These are phyloP conservation scores for Salvelinus fontinalis DNA, from an alignment of 2,113 vertebrate species.

Conservation along the genomic window DNA sequence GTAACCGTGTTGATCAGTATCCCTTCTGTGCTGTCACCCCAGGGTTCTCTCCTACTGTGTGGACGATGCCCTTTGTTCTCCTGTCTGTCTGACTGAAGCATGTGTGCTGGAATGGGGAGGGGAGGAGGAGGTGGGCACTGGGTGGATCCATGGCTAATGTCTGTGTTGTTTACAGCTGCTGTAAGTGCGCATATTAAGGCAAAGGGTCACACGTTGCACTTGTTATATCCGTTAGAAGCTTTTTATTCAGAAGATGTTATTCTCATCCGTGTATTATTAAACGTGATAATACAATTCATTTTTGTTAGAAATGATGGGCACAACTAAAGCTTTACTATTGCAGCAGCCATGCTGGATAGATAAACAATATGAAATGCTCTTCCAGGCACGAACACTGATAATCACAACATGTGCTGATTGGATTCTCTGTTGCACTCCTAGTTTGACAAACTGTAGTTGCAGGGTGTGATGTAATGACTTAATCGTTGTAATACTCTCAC, in stretches of 20 bases:
- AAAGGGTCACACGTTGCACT: slow-evolving; percentile 25
- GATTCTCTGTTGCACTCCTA: neutral
- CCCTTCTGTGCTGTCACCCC: neutral
- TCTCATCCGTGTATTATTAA: neutral
- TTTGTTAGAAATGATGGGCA: neutral
- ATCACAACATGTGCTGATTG: too few relatives aligned
- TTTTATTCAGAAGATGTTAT: neutral
- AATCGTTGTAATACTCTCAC: neutral
- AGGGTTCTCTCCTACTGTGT: slow-evolving; percentile 20
- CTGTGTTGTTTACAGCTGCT: slow-evolving; percentile 26
- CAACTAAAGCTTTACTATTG: too few relatives aligned
- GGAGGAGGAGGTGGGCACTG: slow-evolving; percentile 5
- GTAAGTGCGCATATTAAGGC: slow-evolving; percentile 20
- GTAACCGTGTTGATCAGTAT: neutral
- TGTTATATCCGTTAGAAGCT: neutral
- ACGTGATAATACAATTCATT: neutral
- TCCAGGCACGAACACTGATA: too few relatives aligned
- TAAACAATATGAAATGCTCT: too few relatives aligned
- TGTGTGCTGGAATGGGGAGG: slow-evolving; percentile 20
- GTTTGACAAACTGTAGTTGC: neutral
- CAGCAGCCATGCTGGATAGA: too few relatives aligned
- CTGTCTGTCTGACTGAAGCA: slow-evolving; percentile 22
- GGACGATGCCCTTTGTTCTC: slow-evolving; percentile 48
- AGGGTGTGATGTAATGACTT: neutral
- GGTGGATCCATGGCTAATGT: slow-evolving; percentile 35